Evolutionary conservation across 2,113 vertebrate genomes (phyloP).

Genomic region (Meleagris gallopavo): DNA sequence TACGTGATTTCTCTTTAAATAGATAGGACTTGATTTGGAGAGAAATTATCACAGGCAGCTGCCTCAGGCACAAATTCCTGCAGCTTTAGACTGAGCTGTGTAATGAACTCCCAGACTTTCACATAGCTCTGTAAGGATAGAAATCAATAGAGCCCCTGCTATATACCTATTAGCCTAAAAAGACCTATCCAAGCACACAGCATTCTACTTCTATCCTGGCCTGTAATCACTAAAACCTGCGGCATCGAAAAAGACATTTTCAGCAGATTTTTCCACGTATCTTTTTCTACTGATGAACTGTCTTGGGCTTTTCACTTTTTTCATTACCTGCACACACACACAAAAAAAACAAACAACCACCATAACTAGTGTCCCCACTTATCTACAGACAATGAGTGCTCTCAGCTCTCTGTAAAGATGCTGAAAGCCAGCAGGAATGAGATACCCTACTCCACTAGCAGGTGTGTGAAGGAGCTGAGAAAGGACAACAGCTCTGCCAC

Average conservation of each 20-base stretch:
- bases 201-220: neutral
- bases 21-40: neutral
- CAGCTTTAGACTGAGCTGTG: neutral
- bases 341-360: too few relatives aligned
- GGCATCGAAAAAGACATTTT: neutral
- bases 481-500: neutral
- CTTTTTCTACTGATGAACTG: neutral
- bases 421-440: neutral
- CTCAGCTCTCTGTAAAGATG: neutral
- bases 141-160: neutral
- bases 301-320: neutral
- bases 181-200: neutral
- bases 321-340: neutral
- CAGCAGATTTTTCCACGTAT: neutral
- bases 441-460: neutral
- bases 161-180: neutral
- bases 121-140: neutral
- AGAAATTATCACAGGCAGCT: neutral
- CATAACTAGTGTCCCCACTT: neutral
- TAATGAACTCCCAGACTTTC: neutral
- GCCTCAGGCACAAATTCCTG: neutral
- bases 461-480: neutral
- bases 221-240: neutral
- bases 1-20: neutral
- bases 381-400: neutral